phyloP scores from a whole-genome alignment of 2,113 vertebrate genomes.

The Pipra filicauda region DNA sequence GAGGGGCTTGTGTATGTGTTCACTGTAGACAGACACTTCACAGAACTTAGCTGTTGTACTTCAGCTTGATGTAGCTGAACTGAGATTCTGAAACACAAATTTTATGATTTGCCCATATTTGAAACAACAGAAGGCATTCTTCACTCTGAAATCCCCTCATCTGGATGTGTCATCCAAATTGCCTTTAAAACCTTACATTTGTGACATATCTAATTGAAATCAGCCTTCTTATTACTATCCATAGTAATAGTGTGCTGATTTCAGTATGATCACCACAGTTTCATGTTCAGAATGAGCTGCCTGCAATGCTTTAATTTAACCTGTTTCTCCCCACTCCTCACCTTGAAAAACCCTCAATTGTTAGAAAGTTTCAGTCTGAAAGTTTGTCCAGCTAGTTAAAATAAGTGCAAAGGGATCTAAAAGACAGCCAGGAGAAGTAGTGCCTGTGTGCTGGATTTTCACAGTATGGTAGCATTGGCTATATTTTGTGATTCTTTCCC shows the following conservation, averaged over 20 bases:
- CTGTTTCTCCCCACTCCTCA: background rate
- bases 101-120: background rate
- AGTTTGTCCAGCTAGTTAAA: background rate
- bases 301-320: background rate
- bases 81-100: background rate
- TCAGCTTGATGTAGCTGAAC: background rate
- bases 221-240: background rate
- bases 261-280: background rate
- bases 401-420: background rate
- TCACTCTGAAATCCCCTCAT: background rate
- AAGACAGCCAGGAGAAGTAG: background rate
- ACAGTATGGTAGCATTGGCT: background rate
- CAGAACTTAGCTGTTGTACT: background rate
- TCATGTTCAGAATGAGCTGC: background rate
- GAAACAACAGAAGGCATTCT: background rate
- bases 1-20: background rate
- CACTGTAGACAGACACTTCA: background rate
- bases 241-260: background rate
- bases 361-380: background rate
- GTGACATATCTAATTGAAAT: background rate
- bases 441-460: background rate
- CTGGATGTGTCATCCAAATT: background rate
- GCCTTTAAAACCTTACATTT: background rate
- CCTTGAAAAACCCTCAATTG: background rate
- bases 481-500: background rate